Evolutionary conservation across 1,140 invertebrate genomes (phyloP).

Genomic region (Trinorchestia longiramus): DNA sequence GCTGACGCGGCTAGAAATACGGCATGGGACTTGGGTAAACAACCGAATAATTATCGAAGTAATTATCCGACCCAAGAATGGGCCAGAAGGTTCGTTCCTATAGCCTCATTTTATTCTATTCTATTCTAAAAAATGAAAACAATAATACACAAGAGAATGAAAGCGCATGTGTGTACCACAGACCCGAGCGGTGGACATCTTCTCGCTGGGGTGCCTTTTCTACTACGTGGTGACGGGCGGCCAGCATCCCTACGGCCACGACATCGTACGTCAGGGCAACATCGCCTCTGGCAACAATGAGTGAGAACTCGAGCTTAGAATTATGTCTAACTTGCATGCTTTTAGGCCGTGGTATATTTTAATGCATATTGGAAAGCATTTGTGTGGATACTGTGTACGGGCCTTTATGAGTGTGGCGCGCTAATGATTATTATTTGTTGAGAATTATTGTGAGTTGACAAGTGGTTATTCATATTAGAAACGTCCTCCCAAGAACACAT

Average conservation of each 20-base stretch:
- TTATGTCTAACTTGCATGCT: slow-evolving; percentile 56
- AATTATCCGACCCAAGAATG: too few species aligned
- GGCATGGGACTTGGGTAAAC: too few species aligned
- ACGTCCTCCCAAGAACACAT: neutral
- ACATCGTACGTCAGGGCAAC: slow-evolving; percentile 88
- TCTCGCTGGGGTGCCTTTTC: slow-evolving; percentile 97
- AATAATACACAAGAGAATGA: too few species aligned
- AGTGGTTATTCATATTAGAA: neutral
- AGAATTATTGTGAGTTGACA: neutral
- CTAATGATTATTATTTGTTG: neutral
- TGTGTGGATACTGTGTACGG: neutral
- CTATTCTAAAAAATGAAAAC: too few species aligned
- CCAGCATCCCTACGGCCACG: slow-evolving; percentile 95
- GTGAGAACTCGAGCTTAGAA: slow-evolving; percentile 66
- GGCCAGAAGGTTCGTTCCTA: too few species aligned
- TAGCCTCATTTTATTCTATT: too few species aligned
- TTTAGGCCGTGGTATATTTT: slow-evolving; percentile 67
- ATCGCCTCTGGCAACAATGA: slow-evolving; percentile 80
- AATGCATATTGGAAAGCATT: slow-evolving; percentile 58
- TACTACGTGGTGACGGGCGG: slow-evolving; percentile 95
- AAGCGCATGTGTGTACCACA: slow-evolving; percentile 51
- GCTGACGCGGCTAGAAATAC: too few species aligned
- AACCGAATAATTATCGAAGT: too few species aligned
- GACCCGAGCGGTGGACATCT: slow-evolving; percentile 93
- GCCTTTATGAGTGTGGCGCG: neutral